A percentile compares a stretch with the other conserved stretches of the same genome.
Evolutionary conservation across 2,888 invertebrate genomes (phyloP).

Genomic region (Limenitis camilla): DNA sequence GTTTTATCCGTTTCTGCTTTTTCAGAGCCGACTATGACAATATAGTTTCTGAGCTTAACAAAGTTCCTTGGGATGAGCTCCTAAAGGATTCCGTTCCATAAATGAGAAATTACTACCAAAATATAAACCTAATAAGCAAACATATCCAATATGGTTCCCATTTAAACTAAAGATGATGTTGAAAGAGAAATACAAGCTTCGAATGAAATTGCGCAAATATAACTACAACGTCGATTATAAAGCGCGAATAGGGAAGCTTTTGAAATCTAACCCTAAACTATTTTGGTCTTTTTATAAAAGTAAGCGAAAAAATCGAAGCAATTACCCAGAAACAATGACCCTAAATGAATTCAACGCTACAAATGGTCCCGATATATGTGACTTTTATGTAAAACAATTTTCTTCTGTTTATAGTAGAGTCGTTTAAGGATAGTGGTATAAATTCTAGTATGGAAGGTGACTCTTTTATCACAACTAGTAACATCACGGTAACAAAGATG

Average conservation of each 20-base stretch:
- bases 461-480: not conserved
- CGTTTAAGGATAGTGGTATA: not conserved
- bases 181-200: slow-evolving; percentile 5
- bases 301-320: not conserved
- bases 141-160: slow-evolving; percentile 4
- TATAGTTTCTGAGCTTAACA: slow-evolving; percentile 8
- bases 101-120: no score
- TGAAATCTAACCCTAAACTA: slow-evolving; percentile 4
- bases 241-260: not conserved
- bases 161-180: not conserved
- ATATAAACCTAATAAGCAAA: no score
- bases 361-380: not conserved
- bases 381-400: not conserved
- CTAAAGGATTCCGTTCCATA: no score
- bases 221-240: slow-evolving; percentile 1
- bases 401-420: not conserved
- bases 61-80: slow-evolving; percentile 1
- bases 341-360: not conserved
- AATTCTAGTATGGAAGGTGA: not conserved
- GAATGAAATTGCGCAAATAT: slow-evolving; percentile 2
- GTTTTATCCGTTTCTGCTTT: slow-evolving; percentile 9
- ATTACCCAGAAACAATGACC: slow-evolving; percentile 1
- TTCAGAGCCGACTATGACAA: slow-evolving; percentile 8
- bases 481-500: no score
- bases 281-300: slow-evolving; percentile 4